Base-by-base conservation (phyloP, 2,888 invertebrate genomes). In the Masnerella sp. region DNA sequence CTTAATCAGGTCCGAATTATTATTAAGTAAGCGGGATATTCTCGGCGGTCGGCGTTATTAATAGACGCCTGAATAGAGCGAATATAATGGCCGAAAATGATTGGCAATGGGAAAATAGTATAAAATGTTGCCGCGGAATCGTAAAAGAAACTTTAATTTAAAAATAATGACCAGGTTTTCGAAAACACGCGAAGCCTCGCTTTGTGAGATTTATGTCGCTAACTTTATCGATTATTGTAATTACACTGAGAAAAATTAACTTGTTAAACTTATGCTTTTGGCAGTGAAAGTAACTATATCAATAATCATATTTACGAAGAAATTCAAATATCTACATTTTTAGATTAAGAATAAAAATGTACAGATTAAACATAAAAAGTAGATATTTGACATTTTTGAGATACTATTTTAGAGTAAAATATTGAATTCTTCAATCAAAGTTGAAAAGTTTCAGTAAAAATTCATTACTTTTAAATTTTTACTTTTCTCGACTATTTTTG, bases 11-110 rank as follows among this genome's bases (percentile, higher is more conserved):
- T 45, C 45, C 45, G 45, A 54, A 64, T 54, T 64, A 64, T 64
- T 64, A 52, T 64, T 54, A 64, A 64, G 43, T 51, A 42, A 62
- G 51, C 38, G 40, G 14, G 47, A 22, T 62, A 62, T 62, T 62
- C 36, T 45, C 2, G 40, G 49, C 28, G 36, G 11, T 18, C 42
- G 20, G 14, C 17, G 17, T n/a, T 62, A 62, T 62, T 51, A 62
- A 62, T 62, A 62, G 62, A 9, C 36, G 15, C 34, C 32, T 20
- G 51, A 32, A 62, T 42, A 30, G 51, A 42, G 12, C 8, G 22
- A 34, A 34, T 34, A 11, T 45, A 45, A 59, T 45, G 18, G 45
- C 15, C 12, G 14, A 36, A 64, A 34, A 20, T 54, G 17, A 45
- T 45, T 36, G 20, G 34, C 25, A 34, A 30, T 34, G 34, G 20